Evolutionary conservation across 2,888 invertebrate species (phyloP).

Genomic region (Adelphocoris suturalis): DNA sequence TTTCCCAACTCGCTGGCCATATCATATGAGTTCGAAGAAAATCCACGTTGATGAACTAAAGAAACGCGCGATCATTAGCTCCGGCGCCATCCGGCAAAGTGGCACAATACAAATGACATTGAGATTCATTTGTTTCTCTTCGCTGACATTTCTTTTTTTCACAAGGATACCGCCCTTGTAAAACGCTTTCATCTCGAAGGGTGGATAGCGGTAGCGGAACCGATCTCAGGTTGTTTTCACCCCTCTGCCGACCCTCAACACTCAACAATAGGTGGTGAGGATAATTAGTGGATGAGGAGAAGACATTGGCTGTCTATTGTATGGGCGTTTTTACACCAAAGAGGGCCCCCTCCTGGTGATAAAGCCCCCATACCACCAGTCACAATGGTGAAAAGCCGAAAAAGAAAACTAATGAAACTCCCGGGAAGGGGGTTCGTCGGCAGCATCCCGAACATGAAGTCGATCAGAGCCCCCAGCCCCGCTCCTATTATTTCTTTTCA

Average conservation of each 20-base stretch:
- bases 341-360: not conserved
- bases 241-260: slow-evolving; percentile 44
- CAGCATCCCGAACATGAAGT: slow-evolving; percentile 24
- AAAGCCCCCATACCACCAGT: not conserved
- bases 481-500: slow-evolving; percentile 35
- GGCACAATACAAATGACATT: slow-evolving; percentile 67
- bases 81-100: slow-evolving; percentile 62
- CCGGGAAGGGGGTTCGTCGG: slow-evolving; percentile 41
- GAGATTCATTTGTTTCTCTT: slow-evolving; percentile 66
- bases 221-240: slow-evolving; percentile 70
- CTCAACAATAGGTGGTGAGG: slow-evolving; percentile 59
- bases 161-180: slow-evolving; percentile 54
- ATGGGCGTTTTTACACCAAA: slow-evolving; percentile 58
- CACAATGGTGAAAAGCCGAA: slow-evolving; percentile 63
- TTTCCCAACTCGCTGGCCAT: too few species aligned
- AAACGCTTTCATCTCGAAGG: slow-evolving; percentile 46
- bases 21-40: not conserved
- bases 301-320: slow-evolving; percentile 60
- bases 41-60: slow-evolving; percentile 20
- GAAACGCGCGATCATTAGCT: slow-evolving; percentile 54
- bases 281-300: slow-evolving; percentile 66
- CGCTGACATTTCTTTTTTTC: slow-evolving; percentile 46
- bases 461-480: not conserved
- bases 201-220: slow-evolving; percentile 66
- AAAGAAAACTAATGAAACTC: slow-evolving; percentile 67